Base-by-base conservation (phyloP, 2,888 invertebrate genomes). In the Crioceris asparagi region DNA sequence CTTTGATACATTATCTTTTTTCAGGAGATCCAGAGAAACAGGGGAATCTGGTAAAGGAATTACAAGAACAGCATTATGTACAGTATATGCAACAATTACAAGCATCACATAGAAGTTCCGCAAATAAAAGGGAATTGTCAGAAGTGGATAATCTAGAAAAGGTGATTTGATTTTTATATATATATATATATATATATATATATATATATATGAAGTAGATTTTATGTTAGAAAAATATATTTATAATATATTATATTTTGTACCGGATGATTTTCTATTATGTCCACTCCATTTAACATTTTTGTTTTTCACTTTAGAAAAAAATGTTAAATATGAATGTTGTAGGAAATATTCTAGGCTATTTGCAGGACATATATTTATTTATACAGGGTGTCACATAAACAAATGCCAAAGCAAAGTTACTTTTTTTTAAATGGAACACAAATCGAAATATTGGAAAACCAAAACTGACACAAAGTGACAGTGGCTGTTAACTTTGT, bases 41-140 rank as follows among this genome's bases (percentile, higher is more conserved):
- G 72, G 92, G 87, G 0, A 77, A 88, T 27, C 70, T 99, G 17
- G 90, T 98, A 39, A 74, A 83, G 38, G 96, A 97, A 60, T 68
- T 99, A 30, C 98, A 99, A 66, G 96, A 96, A 53, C 94, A 98
- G 57, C 98, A 99, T 65, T 98, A 94, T 62, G 91, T 94, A 60
- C 96, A 97, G 59, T 98, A 98, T 63, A 93, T 98, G 79, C 90
- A 94, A 54, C 97, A 97, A 62, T 68, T 96, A 25, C 62, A 76
- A 69, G 55, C 74, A 65, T 59, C 71, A 61, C 57, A 55, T 43
- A 51, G 54, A 44, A 59, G 56, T 35, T 56, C 55, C 32, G 53
- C 55, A 40, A 55, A 55, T 37, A 54, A 51, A 14, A 5, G 15
- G n/a, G 15, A 29, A 12, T 10, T 14, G 15, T 12, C n/a, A 12